Base-by-base conservation (phyloP, 2,888 invertebrate genomes). In the Leptinotarsa rubiginosa region DNA sequence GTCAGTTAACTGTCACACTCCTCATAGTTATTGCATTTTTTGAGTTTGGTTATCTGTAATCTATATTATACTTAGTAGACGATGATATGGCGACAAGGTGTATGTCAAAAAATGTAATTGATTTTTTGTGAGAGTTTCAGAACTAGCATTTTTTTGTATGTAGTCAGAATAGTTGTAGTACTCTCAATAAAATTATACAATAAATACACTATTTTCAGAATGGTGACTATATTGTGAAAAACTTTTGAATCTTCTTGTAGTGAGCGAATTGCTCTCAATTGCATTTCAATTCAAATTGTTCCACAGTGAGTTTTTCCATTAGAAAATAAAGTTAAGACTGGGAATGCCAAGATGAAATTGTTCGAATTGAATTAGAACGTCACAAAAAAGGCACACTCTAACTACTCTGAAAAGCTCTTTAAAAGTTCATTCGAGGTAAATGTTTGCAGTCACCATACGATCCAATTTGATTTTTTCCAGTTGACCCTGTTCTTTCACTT, bases 351-450 rank as follows among this genome's bases (percentile, higher is more conserved):
- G 52, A 64, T 18, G 49, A 47, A 73, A 73, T 54, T 65, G 69
- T 47, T 50, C 10, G 49, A 73, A 73, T 73, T 73, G 10, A 73
- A 73, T 73, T 65, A 73, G 47, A 69, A 64, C 22, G 15, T 47
- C 66, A 49, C 49, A 66, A 66, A 66, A 66, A 66, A 13, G 20
- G 2, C 20, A n/a, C 20, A 20, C 52, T 22, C 16, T 50, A 68
- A 68, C 68, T 68, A 68, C 68, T 50, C 18, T 20, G 20, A 18
- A 25, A 47, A 67, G 22, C 47, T 50, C 65, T 65, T 70, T 31
- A 70, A 65, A 56, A 50, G 20, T 70, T 31, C 65, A 64, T 65
- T 65, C 31, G 50, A 31, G 62, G 52, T 70, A 49, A 70, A 20
- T 65, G 65, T 65, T 70, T 49, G 2, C 65, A 47, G 62, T 65